phyloP scores from a whole-genome alignment of 2,113 vertebrate species.

The Cygnus atratus region DNA sequence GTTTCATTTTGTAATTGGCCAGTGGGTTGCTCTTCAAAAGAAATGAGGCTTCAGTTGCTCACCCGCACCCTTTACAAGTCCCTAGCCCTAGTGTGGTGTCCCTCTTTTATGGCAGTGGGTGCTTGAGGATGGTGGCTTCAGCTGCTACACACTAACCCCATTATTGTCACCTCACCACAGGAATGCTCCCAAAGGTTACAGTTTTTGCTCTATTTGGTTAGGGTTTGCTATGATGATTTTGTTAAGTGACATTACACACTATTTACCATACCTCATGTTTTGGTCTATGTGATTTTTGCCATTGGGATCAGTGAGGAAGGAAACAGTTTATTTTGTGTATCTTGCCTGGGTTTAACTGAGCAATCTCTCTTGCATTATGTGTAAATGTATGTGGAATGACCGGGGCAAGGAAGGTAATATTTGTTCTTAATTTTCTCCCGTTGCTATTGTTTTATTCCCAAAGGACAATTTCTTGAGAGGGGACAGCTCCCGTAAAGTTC shows the following conservation, averaged over 20 bases:
- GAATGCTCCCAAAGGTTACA: background rate
- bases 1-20: background rate
- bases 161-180: background rate
- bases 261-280: background rate
- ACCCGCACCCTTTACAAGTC: background rate
- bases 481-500: constrained; percentile 93
- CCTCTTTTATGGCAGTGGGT: background rate
- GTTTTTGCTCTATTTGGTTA: background rate
- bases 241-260: background rate
- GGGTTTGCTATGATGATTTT: background rate
- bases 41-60: background rate
- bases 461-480: constrained; percentile 98
- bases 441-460: constrained; percentile 20
- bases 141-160: background rate
- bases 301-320: background rate
- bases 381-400: background rate
- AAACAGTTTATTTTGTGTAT: background rate
- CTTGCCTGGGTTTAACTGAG: background rate
- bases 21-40: background rate
- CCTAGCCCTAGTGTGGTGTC: background rate
- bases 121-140: background rate
- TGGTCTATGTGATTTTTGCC: background rate
- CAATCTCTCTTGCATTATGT: background rate
- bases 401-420: background rate
- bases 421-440: background rate